A percentile compares a stretch with the other conserved stretches of the same genome.
Conservation (phyloP, 2,797 vertebrate genomes). For the Darevskia nairensis region DNA sequence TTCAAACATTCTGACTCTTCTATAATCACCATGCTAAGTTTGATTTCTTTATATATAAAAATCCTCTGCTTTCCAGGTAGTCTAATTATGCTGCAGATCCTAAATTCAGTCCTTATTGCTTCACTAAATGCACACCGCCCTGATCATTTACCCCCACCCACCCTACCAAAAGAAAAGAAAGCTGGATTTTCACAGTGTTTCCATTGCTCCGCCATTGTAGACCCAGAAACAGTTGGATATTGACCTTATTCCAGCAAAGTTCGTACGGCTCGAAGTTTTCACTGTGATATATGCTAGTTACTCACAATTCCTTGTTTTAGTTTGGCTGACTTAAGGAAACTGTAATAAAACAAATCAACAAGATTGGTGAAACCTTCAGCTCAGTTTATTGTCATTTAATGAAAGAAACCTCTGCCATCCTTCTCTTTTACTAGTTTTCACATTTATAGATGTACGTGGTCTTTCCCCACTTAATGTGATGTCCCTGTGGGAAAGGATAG, state of each 20-base stretch:
- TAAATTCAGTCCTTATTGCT: background rate
- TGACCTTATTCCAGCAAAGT: conserved; percentile 14
- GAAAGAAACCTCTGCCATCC: conserved; percentile 45
- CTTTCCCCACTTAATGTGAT: conserved; percentile 39
- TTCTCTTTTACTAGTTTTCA: conserved; percentile 49
- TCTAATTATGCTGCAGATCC: background rate
- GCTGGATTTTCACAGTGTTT: background rate
- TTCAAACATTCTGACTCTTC: background rate
- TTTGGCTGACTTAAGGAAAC: conserved; percentile 35
- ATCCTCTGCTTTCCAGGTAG: background rate
- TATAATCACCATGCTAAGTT: background rate
- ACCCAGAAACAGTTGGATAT: background rate
- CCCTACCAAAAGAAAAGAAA: background rate
- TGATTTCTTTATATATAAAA: background rate
- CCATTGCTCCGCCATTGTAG: background rate
- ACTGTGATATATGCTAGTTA: background rate
- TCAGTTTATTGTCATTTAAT: conserved; percentile 41
- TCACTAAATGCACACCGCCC: background rate
- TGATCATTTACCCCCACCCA: background rate
- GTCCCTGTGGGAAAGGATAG: conserved; percentile 24
- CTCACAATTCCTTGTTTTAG: conserved; percentile 8
- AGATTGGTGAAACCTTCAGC: conserved; percentile 46
- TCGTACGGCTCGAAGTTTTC: conserved; percentile 48
- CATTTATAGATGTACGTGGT: conserved; percentile 32
- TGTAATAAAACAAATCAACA: conserved; percentile 48